Percentiles rank a stretch among this genome's conserved stretches.
phyloP scores from a whole-genome alignment of 2,113 vertebrate genomes.

The Lepus americanus region DNA sequence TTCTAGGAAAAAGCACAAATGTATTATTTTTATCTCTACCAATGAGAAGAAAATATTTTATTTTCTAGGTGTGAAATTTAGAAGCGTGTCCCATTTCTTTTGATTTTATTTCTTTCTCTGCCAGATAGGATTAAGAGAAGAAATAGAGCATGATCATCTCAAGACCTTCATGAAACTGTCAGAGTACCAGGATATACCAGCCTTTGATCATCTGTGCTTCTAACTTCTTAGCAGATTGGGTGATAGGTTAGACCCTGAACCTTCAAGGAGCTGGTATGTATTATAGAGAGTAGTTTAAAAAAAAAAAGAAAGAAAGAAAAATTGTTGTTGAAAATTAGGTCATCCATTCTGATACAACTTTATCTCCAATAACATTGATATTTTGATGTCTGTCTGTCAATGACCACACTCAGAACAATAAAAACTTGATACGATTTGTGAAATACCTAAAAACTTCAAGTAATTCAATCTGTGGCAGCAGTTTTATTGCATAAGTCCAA shows the following conservation, averaged over 20 bases:
- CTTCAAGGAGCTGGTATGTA: not conserved
- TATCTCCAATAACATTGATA: not conserved
- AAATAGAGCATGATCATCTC: not conserved
- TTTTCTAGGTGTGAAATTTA: not conserved
- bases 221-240: not conserved
- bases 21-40: not conserved
- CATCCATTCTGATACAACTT: not conserved
- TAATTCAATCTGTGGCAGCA: not conserved
- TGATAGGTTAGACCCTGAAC: not conserved
- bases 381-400: slow-evolving; percentile 1
- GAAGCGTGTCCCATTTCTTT: not conserved
- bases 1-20: not conserved
- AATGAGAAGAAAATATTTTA: not conserved
- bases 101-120: not conserved
- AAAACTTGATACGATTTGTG: not conserved
- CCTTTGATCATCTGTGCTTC: not conserved
- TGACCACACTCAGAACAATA: not conserved
- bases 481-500: not conserved
- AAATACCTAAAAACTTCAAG: not conserved
- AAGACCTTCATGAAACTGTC: not conserved
- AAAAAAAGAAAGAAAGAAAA: not conserved
- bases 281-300: slow-evolving; percentile 1
- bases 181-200: not conserved
- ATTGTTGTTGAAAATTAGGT: not conserved
- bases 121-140: not conserved